A percentile compares a stretch with the other conserved stretches of the same genome.
These are phyloP conservation scores for Cryptus viduatorius DNA, from an alignment of 2,888 invertebrate genomes.

Conservation along the genomic window DNA sequence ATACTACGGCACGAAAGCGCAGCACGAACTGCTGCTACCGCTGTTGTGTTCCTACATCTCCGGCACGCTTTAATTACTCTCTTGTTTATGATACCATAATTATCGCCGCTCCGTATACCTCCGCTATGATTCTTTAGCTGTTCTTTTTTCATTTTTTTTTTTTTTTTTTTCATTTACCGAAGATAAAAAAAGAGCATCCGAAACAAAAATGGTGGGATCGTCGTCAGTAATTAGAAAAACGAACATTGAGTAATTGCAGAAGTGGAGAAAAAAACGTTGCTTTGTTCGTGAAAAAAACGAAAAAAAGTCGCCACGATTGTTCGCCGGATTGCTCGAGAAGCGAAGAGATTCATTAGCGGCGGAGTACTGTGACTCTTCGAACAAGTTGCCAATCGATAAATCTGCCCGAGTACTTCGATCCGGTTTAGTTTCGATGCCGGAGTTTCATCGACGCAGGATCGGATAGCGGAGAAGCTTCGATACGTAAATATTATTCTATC, in stretches of 20 bases:
- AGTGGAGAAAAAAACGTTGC: not conserved
- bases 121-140: constrained; percentile 12
- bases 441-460: not conserved
- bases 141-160: constrained; percentile 13
- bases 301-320: not conserved
- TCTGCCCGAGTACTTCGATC: not conserved
- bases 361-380: not conserved
- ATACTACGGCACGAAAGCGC: constrained; percentile 4
- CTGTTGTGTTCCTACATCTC: not conserved
- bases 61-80: constrained; percentile 57
- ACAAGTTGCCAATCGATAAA: constrained; percentile 16
- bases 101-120: constrained; percentile 36
- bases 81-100: constrained; percentile 54
- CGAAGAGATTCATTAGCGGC: constrained; percentile 30
- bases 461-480: constrained; percentile 13
- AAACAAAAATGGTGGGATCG: too few relatives aligned
- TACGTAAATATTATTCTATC: constrained; percentile 37
- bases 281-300: not conserved
- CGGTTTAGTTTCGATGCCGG: not conserved
- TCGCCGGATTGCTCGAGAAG: not conserved
- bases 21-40: constrained; percentile 1
- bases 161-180: constrained; percentile 4
- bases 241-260: constrained; percentile 1
- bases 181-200: not conserved
- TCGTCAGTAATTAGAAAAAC: constrained; percentile 5